These are phyloP conservation scores for Engystomops pustulosus DNA, from an alignment of 2,113 vertebrate genomes.

Conservation along the genomic window DNA sequence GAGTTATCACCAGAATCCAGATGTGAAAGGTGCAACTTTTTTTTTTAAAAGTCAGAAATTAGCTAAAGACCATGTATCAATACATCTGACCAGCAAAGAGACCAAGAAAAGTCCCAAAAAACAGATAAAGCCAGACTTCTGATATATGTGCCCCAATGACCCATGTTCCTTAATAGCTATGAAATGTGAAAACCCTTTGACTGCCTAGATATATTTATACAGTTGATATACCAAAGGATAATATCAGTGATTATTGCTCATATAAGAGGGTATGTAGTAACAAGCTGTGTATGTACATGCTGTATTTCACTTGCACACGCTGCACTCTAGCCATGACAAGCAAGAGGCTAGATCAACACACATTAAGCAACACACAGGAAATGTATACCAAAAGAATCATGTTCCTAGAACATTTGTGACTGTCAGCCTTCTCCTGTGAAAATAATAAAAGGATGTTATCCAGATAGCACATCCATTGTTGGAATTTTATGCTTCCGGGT, in stretches of 20 bases:
- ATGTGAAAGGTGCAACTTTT: no score
- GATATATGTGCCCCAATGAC: no score
- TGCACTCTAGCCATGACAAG: constrained; percentile 35
- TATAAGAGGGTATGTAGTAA: neutral
- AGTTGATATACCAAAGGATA: neutral
- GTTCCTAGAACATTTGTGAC: constrained; percentile 90
- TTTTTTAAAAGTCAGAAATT: no score
- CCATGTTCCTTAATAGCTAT: no score
- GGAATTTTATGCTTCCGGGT: constrained; percentile 54
- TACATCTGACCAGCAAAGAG: no score
- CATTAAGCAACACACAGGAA: constrained; percentile 78
- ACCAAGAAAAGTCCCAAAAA: no score
- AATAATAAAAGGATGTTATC: constrained; percentile 77
- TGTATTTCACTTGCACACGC: constrained; percentile 15
- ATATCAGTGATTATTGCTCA: neutral
- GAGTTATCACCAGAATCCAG: no score
- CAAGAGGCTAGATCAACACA: constrained; percentile 65
- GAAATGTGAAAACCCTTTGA: neutral
- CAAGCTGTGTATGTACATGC: constrained; percentile 42
- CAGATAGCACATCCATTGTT: constrained; percentile 77
- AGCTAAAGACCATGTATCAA: no score
- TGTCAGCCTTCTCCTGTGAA: constrained; percentile 89
- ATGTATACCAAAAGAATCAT: constrained; percentile 88
- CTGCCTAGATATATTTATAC: neutral
- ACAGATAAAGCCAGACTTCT: no score